A percentile compares a stretch with the other conserved stretches of the same genome.
phyloP scores from a whole-genome alignment of 2,888 invertebrate genomes.

The Lasioglossum morio region DNA sequence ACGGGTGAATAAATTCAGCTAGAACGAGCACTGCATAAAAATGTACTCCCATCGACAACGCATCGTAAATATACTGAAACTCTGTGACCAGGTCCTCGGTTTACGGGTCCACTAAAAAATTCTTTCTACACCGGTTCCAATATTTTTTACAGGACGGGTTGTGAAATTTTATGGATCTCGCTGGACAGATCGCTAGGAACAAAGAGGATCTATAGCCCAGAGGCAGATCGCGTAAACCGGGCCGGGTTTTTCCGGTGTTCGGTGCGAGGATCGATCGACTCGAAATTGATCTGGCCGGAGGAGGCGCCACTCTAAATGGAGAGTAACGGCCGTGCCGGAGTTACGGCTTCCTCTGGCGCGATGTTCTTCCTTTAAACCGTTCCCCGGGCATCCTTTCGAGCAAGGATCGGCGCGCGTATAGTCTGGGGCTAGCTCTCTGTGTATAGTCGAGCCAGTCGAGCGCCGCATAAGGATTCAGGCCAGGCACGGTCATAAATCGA shows the following conservation, averaged over 20 bases:
- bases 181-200: neutral
- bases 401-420: conserved; percentile 29
- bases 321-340: conserved; percentile 63
- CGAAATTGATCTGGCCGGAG: conserved; percentile 59
- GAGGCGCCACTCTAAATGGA: conserved; percentile 70
- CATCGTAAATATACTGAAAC: neutral
- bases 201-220: neutral
- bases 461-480: conserved; percentile 78
- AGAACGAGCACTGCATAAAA: neutral
- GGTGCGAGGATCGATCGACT: conserved; percentile 21
- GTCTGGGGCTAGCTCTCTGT: neutral
- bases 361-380: conserved; percentile 43
- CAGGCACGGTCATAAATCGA: conserved; percentile 77
- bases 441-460: conserved; percentile 55
- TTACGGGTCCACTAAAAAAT: neutral
- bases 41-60: neutral
- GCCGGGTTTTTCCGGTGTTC: neutral
- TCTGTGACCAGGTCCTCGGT: neutral
- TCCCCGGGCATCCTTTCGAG: conserved; percentile 48
- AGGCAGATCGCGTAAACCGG: neutral
- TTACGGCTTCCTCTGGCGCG: conserved; percentile 52
- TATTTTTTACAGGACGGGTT: neutral
- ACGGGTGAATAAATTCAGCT: neutral
- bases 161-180: neutral
- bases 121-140: neutral